These are phyloP conservation scores for Drosophila sturtevanti DNA, from an alignment of 1,140 invertebrate genomes.

Conservation along the genomic window DNA sequence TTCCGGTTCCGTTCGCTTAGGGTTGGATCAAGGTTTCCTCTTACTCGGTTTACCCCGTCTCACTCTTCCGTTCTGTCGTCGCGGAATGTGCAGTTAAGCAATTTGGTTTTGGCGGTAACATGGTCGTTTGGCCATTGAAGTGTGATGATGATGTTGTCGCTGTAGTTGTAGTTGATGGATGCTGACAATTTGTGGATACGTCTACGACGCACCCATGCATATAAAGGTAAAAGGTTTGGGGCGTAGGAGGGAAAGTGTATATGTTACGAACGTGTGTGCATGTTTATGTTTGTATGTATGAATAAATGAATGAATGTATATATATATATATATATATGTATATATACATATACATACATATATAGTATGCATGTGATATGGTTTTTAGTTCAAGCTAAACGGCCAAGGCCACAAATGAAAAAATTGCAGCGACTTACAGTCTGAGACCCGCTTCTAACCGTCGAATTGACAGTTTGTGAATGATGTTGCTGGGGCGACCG, in stretches of 20 bases:
- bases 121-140: conserved; percentile 15
- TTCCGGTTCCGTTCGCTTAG: background rate
- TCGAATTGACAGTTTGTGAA: conserved; percentile 27
- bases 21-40: background rate
- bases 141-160: conserved; percentile 22
- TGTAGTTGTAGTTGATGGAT: conserved; percentile 29
- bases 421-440: conserved; percentile 73
- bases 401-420: conserved; percentile 45
- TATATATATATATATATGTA: conserved; percentile 9
- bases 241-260: conserved; percentile 5
- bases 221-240: background rate
- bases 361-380: conserved; percentile 19
- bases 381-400: conserved; percentile 34
- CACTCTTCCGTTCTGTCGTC: conserved; percentile 10
- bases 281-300: conserved; percentile 31
- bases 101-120: conserved; percentile 24
- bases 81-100: conserved; percentile 33
- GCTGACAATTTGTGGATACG: conserved; percentile 29
- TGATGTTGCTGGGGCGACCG: conserved; percentile 54
- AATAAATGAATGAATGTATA: conserved; percentile 8
- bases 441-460: conserved; percentile 65
- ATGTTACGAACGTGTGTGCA: conserved; percentile 12
- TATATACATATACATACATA: background rate
- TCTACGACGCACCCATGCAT: conserved; percentile 18
- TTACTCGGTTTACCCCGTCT: background rate